Evolutionary conservation across 2,797 vertebrate species (phyloP), one percentile per base, ranked within the genome.

Genomic region (Petrocephalus schoutedeni): DNA sequence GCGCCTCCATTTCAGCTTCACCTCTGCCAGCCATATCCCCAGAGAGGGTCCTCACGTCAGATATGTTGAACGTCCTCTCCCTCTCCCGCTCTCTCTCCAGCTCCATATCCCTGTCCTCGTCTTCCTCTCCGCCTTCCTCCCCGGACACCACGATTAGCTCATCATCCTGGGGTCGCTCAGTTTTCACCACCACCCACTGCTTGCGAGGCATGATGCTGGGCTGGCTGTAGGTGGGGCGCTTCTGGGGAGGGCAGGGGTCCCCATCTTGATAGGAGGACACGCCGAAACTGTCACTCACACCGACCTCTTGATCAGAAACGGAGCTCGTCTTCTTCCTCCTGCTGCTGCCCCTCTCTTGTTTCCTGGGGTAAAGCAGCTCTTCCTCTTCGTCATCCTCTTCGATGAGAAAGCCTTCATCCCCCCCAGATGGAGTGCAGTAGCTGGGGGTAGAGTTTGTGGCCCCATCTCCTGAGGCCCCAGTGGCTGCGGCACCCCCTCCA

Each of bases 181-280:
- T 95, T 90, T 97, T 98, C 90, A 97, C 96, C 54, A 97, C 97
- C 86, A 97, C 96, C 98, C 97, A 98, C 91, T 97, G 97, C 91
- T 97, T 97, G 1, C 97, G 97, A 0, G 97, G 97, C 94, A 97
- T 93, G 88, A 97, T 96, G 93, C 97, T 96, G 84, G 97, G 96
- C 41, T 96, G 96, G 87, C 93, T 95, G 92, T 96, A 96, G 57
- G 95, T 91, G 1, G 97, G 95, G 0, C 96, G 94, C 87, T 94
- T 95, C 90, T 91, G 95, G 0, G 85, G 91, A 0, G 92, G 91
- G 67, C 92, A 89, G 19, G 92, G 92, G 2, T 96, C 95, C 0
- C 95, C 96, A 0, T 95, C 95, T 90, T 97, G 96, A 90, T 96
- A 95, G 41, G 96, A 95, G 0, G 95, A 96, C 49, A 96, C 95